A percentile compares a stretch with the other conserved stretches of the same genome.
phyloP scores from a whole-genome alignment of 2,113 vertebrate genomes.

The Furnarius figulus region DNA sequence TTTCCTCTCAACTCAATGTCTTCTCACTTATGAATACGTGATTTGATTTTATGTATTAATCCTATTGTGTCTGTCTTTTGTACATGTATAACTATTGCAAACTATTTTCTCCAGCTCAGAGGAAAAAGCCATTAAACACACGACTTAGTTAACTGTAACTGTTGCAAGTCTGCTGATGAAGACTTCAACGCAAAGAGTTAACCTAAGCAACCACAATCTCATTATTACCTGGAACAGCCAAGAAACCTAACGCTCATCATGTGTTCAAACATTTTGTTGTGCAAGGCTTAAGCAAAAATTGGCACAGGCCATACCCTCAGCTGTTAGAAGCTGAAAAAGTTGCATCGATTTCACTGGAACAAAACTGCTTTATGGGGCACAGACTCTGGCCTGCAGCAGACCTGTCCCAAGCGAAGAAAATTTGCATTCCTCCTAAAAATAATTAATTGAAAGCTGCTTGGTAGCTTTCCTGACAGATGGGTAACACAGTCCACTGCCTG shows the following conservation, averaged over 20 bases:
- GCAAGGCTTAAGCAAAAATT: background rate
- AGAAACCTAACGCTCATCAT: background rate
- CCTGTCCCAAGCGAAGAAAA: background rate
- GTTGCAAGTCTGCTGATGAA: background rate
- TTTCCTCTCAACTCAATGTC: background rate
- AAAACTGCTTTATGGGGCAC: background rate
- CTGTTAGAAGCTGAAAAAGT: background rate
- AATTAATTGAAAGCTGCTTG: slow-evolving; percentile 29
- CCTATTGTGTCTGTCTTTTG: background rate
- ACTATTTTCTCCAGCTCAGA: background rate
- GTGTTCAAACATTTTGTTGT: background rate
- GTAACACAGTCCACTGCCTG: slow-evolving; percentile 10
- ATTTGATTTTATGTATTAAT: background rate
- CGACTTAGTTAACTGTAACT: background rate
- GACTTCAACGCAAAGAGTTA: background rate
- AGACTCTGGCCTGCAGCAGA: background rate
- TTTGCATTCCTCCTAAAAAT: background rate
- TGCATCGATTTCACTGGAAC: background rate
- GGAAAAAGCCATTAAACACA: background rate
- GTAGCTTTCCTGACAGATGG: slow-evolving; percentile 20
- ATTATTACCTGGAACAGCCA: background rate
- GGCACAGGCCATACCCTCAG: background rate
- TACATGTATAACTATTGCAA: background rate
- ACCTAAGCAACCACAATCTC: background rate
- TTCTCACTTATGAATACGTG: background rate